Percentiles rank a stretch among this genome's conserved stretches.
phyloP scores from a whole-genome alignment of 2,797 vertebrate genomes.

The Bryconaethiops microstoma region DNA sequence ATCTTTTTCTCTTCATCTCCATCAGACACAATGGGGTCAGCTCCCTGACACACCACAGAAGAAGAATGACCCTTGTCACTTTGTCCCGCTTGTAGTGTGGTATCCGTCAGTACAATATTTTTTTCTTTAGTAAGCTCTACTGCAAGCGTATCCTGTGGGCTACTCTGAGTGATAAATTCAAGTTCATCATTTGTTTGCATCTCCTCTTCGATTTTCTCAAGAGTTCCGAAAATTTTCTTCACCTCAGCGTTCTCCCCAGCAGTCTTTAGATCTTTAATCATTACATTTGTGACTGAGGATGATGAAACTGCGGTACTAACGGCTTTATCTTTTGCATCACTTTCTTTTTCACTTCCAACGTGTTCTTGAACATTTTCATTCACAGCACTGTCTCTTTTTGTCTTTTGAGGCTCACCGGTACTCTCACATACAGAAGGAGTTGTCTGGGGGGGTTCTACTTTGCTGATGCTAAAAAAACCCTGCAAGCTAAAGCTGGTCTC shows the following conservation, averaged over 20 bases:
- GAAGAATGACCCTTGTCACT: constrained; percentile 33
- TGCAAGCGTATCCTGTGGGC: constrained; percentile 14
- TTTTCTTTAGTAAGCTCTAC: constrained; percentile 33
- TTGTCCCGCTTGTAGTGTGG: constrained; percentile 21
- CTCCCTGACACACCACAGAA: constrained; percentile 40
- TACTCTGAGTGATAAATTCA: not conserved
- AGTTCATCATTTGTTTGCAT: constrained; percentile 27
- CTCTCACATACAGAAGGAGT: constrained; percentile 46
- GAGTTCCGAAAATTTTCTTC: constrained; percentile 21
- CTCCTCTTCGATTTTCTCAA: constrained; percentile 21
- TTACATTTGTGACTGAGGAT: constrained; percentile 48
- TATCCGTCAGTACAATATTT: constrained; percentile 19
- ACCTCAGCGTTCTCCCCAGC: constrained; percentile 13
- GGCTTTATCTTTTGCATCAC: constrained; percentile 23
- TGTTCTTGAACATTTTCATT: constrained; percentile 20
- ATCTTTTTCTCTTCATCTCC: constrained; percentile 32
- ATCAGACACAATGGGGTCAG: constrained; percentile 30
- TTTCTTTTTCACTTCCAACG: constrained; percentile 10
- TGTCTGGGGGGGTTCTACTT: constrained; percentile 54
- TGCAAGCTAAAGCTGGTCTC: constrained; percentile 76
- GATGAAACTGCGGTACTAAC: not conserved
- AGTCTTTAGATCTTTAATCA: constrained; percentile 19
- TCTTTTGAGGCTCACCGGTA: constrained; percentile 12
- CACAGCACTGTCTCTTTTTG: not conserved
- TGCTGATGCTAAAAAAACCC: constrained; percentile 65